These are phyloP conservation scores for Neoscelio sp. DNA, from an alignment of 2,888 invertebrate species.

Conservation along the genomic window DNA sequence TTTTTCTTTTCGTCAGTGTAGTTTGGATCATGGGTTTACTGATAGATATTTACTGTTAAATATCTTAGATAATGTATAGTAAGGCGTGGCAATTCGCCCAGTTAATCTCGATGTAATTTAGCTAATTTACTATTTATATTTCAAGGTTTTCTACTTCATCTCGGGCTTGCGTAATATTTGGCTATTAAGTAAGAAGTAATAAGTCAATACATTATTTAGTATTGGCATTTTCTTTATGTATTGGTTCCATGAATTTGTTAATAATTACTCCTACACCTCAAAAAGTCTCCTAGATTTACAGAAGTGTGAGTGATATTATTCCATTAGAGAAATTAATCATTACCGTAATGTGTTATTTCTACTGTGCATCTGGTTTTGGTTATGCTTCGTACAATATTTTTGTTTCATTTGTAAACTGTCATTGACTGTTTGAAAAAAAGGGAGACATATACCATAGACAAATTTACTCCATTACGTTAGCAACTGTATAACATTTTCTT, in stretches of 20 bases:
- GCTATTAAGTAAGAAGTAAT: too few relatives aligned
- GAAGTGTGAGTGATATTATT: constrained; percentile 9
- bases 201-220: constrained; percentile 9
- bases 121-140: constrained; percentile 8
- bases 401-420: constrained; percentile 36
- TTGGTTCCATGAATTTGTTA: constrained; percentile 30
- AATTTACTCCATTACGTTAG: too few relatives aligned
- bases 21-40: too few relatives aligned
- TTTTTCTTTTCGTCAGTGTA: too few relatives aligned
- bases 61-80: constrained; percentile 18
- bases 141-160: constrained; percentile 40
- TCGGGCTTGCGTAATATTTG: constrained; percentile 37
- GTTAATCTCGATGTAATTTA: background rate
- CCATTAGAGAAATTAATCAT: constrained; percentile 46
- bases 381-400: too few relatives aligned
- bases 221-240: constrained; percentile 31
- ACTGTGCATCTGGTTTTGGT: too few relatives aligned
- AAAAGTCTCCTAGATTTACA: constrained; percentile 38
- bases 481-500: too few relatives aligned
- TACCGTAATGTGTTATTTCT: too few relatives aligned
- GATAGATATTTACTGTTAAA: constrained; percentile 35
- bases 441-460: constrained; percentile 19
- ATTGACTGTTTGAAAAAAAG: constrained; percentile 11
- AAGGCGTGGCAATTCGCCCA: constrained; percentile 29
- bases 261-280: constrained; percentile 41